Evolutionary conservation across 2,888 invertebrate genomes (phyloP), one percentile per base, ranked within the genome.

Genomic region (Pherbina coryleti): DNA sequence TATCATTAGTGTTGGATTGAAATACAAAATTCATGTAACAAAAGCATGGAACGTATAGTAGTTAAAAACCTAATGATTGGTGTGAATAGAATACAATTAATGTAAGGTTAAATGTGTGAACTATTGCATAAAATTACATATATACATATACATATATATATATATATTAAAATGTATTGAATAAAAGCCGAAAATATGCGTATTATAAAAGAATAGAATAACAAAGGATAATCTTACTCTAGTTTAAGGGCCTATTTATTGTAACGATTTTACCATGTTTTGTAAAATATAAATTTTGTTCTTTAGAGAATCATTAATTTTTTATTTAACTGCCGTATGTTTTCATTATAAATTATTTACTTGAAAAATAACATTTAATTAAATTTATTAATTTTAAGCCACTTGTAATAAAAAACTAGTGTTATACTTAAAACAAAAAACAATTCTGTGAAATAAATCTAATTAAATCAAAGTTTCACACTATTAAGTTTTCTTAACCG

Each of bases 41-140:
- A 11, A 2, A 44, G 2, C 14, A 44, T 44, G 44, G 44, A 2
- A 44, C 11, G 3, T 44, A 44, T 51, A 72, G 77, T 11, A 84
- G 85, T 87, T 82, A 87, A 89, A 83, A 86, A 87, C 79, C 81
- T 87, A 83, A 87, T 85, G 84, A 82, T 86, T 85, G 86, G 87
- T 84, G 83, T 88, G 81, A 88, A 88, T 84, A 85, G 85, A 83
- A 87, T 88, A 80, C 86, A 87, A 85, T 85, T 85, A 82, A 81
- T 88, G 88, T 88, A 88, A 85, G 88, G 89, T 84, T 86, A 81
- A 87, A 78, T 71, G 77, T 28, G 49, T 66, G 44, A 78, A 79
- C 14, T 44, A 44, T 11, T 44, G 44, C 44, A 57, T 70, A 75
- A 77, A 80, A 79, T 78, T 70, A 74, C 75, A 62, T 64, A 79